Conservation (phyloP, 2,888 invertebrate genomes). For the Drosophila emarginata region DNA sequence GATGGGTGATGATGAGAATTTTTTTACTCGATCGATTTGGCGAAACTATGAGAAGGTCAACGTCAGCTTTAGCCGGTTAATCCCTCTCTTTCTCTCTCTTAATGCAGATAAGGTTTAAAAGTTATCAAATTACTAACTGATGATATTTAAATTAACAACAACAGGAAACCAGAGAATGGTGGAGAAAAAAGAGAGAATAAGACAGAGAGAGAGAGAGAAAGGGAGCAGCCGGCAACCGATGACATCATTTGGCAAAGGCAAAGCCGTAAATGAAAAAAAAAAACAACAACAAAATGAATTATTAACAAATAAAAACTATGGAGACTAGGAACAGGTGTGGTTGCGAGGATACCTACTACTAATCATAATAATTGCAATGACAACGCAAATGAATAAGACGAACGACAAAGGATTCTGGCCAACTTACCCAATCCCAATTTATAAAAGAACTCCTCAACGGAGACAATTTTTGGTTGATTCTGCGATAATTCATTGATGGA, state of each 20-base stretch:
- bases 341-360: conserved; percentile 30
- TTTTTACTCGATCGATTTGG: conserved; percentile 19
- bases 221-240: conserved; percentile 1
- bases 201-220: conserved; percentile 24
- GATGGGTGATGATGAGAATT: conserved; percentile 33
- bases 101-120: conserved; percentile 14
- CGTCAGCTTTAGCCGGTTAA: neutral
- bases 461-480: conserved; percentile 79
- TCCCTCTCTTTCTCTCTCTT: neutral
- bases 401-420: conserved; percentile 10
- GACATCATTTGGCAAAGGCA: conserved; percentile 17
- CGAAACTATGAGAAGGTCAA: conserved; percentile 16
- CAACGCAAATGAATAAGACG: conserved; percentile 25
- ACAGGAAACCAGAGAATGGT: conserved; percentile 7
- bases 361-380: conserved; percentile 20
- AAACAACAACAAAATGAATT: neutral
- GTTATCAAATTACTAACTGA: conserved; percentile 5
- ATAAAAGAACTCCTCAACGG: conserved; percentile 86
- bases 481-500: conserved; percentile 4
- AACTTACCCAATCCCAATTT: conserved; percentile 87
- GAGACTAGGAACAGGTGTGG: conserved; percentile 26
- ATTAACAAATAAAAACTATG: neutral
- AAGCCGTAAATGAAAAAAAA: conserved; percentile 27
- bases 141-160: conserved; percentile 6
- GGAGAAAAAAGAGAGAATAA: conserved; percentile 13